phyloP scores from a whole-genome alignment of 2,888 invertebrate genomes.

The Stenodera caucasica region DNA sequence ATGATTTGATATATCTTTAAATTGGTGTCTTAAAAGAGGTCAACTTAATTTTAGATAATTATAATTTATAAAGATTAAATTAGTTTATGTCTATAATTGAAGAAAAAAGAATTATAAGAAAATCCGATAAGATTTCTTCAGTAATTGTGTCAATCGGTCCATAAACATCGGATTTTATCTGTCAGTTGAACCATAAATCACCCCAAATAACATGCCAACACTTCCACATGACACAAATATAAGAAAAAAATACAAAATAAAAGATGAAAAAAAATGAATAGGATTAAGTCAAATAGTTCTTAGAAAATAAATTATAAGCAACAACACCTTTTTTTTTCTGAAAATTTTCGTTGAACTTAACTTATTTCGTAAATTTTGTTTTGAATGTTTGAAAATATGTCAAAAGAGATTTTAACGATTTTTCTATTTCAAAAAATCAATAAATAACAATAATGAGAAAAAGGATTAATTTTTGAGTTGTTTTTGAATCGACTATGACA shows the following conservation, averaged over 20 bases:
- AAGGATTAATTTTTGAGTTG: too few relatives aligned
- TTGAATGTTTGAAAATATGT: not conserved
- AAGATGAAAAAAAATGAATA: not conserved
- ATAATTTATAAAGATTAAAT: constrained; percentile 39
- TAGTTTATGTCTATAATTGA: constrained; percentile 30
- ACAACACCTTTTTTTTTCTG: constrained; percentile 5
- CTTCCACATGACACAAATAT: constrained; percentile 30
- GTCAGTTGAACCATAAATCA: constrained; percentile 19
- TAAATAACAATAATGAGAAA: too few relatives aligned
- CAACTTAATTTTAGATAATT: constrained; percentile 47
- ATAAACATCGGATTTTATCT: constrained; percentile 39
- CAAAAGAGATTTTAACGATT: not conserved
- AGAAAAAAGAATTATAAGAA: not conserved
- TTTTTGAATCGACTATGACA: too few relatives aligned
- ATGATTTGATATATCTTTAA: constrained; percentile 44
- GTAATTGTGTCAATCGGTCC: constrained; percentile 41
- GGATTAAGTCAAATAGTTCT: not conserved
- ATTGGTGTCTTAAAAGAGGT: constrained; percentile 41
- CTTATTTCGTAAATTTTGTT: not conserved
- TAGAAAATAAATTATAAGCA: constrained; percentile 1
- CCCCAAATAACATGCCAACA: constrained; percentile 10
- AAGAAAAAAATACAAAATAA: constrained; percentile 26
- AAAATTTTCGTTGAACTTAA: constrained; percentile 12
- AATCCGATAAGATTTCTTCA: constrained; percentile 34
- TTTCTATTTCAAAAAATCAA: too few relatives aligned